These are phyloP conservation scores for Alectoris magna DNA, from an alignment of 2,797 vertebrate species.

Conservation along the genomic window DNA sequence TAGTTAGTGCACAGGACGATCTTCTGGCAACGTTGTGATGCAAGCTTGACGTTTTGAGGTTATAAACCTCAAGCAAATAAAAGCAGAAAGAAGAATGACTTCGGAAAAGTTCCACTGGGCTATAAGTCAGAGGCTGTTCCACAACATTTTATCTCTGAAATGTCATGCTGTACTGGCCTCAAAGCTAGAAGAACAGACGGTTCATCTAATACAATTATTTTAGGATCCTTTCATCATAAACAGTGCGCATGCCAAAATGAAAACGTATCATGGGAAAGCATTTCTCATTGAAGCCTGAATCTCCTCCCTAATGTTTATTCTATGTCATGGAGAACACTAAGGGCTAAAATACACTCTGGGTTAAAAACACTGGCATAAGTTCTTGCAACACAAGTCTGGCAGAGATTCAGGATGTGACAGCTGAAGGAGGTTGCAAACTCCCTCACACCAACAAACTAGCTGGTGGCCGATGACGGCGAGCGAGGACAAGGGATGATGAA, in stretches of 20 bases:
- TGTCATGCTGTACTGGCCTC: slow-evolving; percentile 70
- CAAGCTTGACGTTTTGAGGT: slow-evolving; percentile 41
- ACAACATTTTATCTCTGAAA: slow-evolving; percentile 70
- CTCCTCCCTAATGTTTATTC: slow-evolving; percentile 68
- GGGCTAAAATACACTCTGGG: slow-evolving; percentile 52
- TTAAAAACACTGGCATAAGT: slow-evolving; percentile 63
- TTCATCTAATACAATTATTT: slow-evolving; percentile 76
- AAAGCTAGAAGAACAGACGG: slow-evolving; percentile 70
- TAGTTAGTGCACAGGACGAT: neutral
- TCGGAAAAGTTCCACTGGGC: slow-evolving; percentile 40
- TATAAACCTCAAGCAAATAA: slow-evolving; percentile 36
- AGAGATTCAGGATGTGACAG: slow-evolving; percentile 18
- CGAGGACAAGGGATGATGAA: neutral
- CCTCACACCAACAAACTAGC: neutral
- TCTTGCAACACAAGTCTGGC: slow-evolving; percentile 61
- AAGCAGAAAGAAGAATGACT: slow-evolving; percentile 36
- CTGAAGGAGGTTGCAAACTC: slow-evolving; percentile 40
- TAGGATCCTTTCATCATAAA: slow-evolving; percentile 73
- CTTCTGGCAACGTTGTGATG: slow-evolving; percentile 20
- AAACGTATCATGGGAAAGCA: slow-evolving; percentile 73
- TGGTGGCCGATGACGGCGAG: neutral
- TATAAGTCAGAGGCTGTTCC: slow-evolving; percentile 61
- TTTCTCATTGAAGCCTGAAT: slow-evolving; percentile 65
- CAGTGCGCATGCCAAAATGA: slow-evolving; percentile 68
- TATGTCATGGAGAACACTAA: slow-evolving; percentile 55